phyloP scores from a whole-genome alignment of 2,888 invertebrate genomes.

The Trichopoda pennipes region DNA sequence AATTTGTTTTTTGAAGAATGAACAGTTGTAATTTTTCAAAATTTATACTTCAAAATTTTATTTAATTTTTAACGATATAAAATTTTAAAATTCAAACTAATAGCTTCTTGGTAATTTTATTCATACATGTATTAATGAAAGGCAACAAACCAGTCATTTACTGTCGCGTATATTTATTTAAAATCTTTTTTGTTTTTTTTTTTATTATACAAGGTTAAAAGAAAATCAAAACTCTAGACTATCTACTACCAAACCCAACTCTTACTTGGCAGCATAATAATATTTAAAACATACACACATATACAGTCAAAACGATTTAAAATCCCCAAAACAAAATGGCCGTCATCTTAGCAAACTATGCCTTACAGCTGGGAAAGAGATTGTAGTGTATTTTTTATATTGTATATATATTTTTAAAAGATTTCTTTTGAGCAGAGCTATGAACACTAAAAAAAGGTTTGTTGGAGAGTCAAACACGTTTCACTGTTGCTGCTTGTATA shows the following conservation, averaged over 20 bases:
- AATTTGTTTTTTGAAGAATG: too few relatives aligned
- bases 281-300: conserved; percentile 9
- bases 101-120: conserved; percentile 5
- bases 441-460: conserved; percentile 31
- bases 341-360: conserved; percentile 21
- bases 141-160: conserved; percentile 6
- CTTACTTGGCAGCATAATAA: conserved; percentile 31
- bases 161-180: conserved; percentile 3
- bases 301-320: conserved; percentile 11
- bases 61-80: neutral
- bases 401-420: conserved; percentile 1
- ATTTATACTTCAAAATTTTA: too few relatives aligned
- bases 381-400: neutral
- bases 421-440: neutral
- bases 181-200: conserved; percentile 30
- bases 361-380: conserved; percentile 12
- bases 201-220: conserved; percentile 15
- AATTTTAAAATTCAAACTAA: neutral
- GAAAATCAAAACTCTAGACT: conserved; percentile 33
- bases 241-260: conserved; percentile 36
- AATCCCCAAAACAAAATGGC: conserved; percentile 52
- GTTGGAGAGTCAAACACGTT: conserved; percentile 55
- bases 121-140: neutral
- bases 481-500: conserved; percentile 24
- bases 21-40: too few relatives aligned